Evolutionary conservation across 2,797 vertebrate species (phyloP), one percentile per base, ranked within the genome.

Genomic region (Coregonus sp.): DNA sequence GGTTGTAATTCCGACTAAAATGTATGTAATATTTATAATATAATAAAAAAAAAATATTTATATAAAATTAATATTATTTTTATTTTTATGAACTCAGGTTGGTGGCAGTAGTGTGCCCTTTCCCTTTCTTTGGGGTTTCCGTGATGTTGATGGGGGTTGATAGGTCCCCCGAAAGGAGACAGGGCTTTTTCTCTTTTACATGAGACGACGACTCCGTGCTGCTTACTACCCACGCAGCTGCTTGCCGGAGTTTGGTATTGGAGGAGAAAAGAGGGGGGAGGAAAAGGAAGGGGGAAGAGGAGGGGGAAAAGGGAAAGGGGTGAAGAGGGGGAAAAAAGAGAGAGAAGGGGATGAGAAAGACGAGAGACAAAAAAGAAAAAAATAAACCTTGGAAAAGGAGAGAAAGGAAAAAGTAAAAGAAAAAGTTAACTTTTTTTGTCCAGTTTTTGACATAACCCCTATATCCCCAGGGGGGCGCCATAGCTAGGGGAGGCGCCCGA

Each of bases 171-270:
- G 70, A 95, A 92, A 72, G 95, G 95, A 18, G 95, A 95, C 79
- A 95, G 92, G 56, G 81, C 95, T 77, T 95, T 94, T 78, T 96
- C 95, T 88, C 94, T 96, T 9, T 61, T 18, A n/a, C 4, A 77
- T 86, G 86, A 95, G n/a, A 47, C 40, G 94, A 35, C 94, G 94
- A 80, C 92, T 47, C 93, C 94, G 87, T 94, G 95, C 84, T 97
- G 59, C 18, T 61, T 54, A 18, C 52, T 96, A 79, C 94, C 94
- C 92, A 35, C 96, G 96, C 15, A 98, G 93, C 78, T 96, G 96
- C 85, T 96, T n/a, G 95, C 81, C 94, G 93, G 86, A 96, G 92
- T 85, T 97, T 96, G 82, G 92, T 78, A 97, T 96, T 96, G 92
- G 82, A 65, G 75, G 20, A 16, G 16, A 6, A 51, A 6, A 15